phyloP scores from a whole-genome alignment of 2,797 vertebrate genomes.

The Rhyacichthys aspro region DNA sequence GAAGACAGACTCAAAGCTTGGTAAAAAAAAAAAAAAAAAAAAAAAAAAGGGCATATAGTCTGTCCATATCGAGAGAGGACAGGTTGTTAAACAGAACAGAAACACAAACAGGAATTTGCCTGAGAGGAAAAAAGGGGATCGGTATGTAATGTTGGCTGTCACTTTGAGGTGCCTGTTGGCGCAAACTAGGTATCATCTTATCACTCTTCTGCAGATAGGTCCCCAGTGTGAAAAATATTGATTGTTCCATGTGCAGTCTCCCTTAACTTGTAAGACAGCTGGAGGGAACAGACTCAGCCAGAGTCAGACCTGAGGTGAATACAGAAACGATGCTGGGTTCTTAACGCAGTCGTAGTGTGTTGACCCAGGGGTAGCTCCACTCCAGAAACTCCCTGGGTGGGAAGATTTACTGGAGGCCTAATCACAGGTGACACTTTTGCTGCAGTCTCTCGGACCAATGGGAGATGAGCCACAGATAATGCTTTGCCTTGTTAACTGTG shows the following conservation, averaged over 20 bases:
- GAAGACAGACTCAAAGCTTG: neutral
- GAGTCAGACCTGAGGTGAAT: conserved; percentile 20
- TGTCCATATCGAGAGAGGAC: conserved; percentile 8
- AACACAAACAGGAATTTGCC: conserved; percentile 71
- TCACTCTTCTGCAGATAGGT: conserved; percentile 49
- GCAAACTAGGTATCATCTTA: conserved; percentile 56
- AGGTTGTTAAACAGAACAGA: conserved; percentile 37
- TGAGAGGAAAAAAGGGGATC: conserved; percentile 69
- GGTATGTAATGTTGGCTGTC: conserved; percentile 71
- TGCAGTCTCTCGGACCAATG: conserved; percentile 57
- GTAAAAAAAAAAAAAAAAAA: no score
- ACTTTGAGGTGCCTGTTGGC: conserved; percentile 63
- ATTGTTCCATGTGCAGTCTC: neutral
- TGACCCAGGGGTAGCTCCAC: conserved; percentile 32
- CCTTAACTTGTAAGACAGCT: conserved; percentile 7
- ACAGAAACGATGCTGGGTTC: conserved; percentile 32
- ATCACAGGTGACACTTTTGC: conserved; percentile 68
- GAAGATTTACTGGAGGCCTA: conserved; percentile 74
- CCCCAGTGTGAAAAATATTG: conserved; percentile 25
- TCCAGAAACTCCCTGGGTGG: conserved; percentile 59
- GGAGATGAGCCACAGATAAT: conserved; percentile 47
- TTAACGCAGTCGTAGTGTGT: conserved; percentile 28
- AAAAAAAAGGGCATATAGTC: conserved; percentile 7
- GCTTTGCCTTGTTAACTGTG: conserved; percentile 55
- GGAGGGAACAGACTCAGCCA: conserved; percentile 13